Evolutionary conservation across 2,888 invertebrate species (phyloP).

Genomic region (Drosophila koepferae): DNA sequence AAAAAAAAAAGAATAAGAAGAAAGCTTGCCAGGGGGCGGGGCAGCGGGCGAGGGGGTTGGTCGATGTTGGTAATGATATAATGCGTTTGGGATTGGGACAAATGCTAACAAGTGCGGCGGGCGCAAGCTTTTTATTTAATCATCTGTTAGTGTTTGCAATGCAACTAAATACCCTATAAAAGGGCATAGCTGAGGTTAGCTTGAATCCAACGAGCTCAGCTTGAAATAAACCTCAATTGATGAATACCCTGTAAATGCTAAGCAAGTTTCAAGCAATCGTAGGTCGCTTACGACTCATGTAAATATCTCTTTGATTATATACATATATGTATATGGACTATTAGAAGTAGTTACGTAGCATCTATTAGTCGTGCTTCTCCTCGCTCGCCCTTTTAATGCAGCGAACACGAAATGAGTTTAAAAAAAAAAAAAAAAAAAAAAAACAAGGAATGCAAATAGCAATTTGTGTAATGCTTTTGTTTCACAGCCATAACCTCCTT

Average conservation of each 20-base stretch:
- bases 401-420: slow-evolving; percentile 26
- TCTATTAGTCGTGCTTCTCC: slow-evolving; percentile 4
- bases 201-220: fast-evolving
- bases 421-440: slow-evolving; percentile 27
- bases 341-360: not conserved
- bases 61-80: slow-evolving; percentile 4
- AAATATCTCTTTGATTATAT: not conserved
- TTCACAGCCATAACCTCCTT: slow-evolving; percentile 77
- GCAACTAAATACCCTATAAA: slow-evolving; percentile 11
- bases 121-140: slow-evolving; percentile 20
- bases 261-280: not conserved
- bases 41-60: not conserved
- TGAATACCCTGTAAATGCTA: not conserved
- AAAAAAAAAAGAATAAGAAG: not conserved
- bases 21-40: not conserved
- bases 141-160: slow-evolving; percentile 3
- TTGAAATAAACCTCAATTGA: not conserved
- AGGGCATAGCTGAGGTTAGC: not conserved
- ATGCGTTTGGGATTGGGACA: slow-evolving; percentile 19
- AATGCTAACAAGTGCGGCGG: slow-evolving; percentile 66
- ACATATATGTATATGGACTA: not conserved
- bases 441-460: slow-evolving; percentile 63
- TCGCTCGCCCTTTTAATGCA: slow-evolving; percentile 27
- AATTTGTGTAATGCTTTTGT: slow-evolving; percentile 72
- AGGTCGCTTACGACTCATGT: no score